These are phyloP conservation scores for Valencia hispanica DNA, from an alignment of 2,797 vertebrate genomes.

Conservation along the genomic window DNA sequence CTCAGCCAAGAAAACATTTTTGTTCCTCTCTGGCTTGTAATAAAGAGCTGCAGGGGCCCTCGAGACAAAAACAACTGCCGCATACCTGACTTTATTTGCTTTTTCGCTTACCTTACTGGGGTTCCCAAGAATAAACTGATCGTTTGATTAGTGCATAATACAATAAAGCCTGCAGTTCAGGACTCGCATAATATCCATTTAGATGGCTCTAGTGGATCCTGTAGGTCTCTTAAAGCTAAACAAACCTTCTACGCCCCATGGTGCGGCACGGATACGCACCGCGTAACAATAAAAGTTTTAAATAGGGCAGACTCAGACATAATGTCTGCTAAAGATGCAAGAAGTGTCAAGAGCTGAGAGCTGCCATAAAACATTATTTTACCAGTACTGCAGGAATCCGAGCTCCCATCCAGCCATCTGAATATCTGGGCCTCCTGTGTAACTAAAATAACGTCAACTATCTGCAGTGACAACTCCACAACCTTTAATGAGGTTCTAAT, in stretches of 20 bases:
- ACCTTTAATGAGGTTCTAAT: neutral
- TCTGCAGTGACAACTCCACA: neutral
- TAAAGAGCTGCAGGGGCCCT: constrained; percentile 46
- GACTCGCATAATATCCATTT: constrained; percentile 40
- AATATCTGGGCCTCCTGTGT: neutral
- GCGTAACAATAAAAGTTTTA: constrained; percentile 12
- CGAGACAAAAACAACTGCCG: constrained; percentile 43
- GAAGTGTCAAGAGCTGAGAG: neutral
- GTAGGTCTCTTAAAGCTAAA: neutral
- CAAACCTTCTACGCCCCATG: constrained; percentile 5
- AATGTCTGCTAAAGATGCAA: constrained; percentile 3
- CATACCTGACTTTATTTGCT: constrained; percentile 67
- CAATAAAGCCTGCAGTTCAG: constrained; percentile 46
- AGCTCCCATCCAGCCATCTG: neutral
- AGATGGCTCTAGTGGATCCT: constrained; percentile 25
- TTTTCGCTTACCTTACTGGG: constrained; percentile 15
- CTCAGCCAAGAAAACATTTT: constrained; percentile 59
- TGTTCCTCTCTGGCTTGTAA: constrained; percentile 59
- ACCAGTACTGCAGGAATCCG: neutral
- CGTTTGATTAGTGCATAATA: constrained; percentile 62
- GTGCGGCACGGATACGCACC: neutral
- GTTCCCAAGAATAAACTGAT: constrained; percentile 58
- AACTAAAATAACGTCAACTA: neutral
- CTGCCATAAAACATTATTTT: neutral
- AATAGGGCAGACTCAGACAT: constrained; percentile 10